Conservation (phyloP, 2,797 vertebrate species). For the Hippoglossus hippoglossus region DNA sequence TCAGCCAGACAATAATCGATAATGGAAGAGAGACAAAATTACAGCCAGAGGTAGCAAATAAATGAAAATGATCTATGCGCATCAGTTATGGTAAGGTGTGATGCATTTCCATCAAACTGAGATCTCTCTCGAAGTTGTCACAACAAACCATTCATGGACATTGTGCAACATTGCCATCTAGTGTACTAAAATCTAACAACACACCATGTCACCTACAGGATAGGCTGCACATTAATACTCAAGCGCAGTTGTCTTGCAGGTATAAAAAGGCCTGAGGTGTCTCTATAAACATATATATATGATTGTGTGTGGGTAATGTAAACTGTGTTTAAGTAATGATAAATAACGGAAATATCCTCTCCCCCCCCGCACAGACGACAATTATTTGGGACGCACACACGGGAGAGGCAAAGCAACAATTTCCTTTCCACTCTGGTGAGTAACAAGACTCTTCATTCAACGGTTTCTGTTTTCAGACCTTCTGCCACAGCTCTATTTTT, state of each 20-base stretch:
- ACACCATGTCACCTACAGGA: not conserved
- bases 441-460: constrained; percentile 27
- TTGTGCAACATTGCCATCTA: constrained; percentile 59
- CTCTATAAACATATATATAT: not conserved
- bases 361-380: constrained; percentile 89
- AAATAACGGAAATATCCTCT: constrained; percentile 20
- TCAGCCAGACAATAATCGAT: not conserved
- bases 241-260: not conserved
- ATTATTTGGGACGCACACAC: constrained; percentile 99
- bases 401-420: constrained; percentile 98
- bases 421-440: constrained; percentile 99
- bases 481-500: not conserved
- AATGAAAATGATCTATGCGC: not conserved
- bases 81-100: not conserved
- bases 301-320: not conserved
- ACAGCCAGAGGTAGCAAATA: not conserved
- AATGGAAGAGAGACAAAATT: no score
- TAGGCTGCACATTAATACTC: not conserved
- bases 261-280: not conserved
- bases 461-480: constrained; percentile 23
- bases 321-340: not conserved
- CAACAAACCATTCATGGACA: not conserved
- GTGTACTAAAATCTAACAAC: constrained; percentile 30
- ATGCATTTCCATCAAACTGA: not conserved
- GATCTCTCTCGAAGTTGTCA: not conserved